A percentile compares a stretch with the other conserved stretches of the same genome.
Conservation (phyloP, 2,113 vertebrate species). For the Rallus limicola region DNA sequence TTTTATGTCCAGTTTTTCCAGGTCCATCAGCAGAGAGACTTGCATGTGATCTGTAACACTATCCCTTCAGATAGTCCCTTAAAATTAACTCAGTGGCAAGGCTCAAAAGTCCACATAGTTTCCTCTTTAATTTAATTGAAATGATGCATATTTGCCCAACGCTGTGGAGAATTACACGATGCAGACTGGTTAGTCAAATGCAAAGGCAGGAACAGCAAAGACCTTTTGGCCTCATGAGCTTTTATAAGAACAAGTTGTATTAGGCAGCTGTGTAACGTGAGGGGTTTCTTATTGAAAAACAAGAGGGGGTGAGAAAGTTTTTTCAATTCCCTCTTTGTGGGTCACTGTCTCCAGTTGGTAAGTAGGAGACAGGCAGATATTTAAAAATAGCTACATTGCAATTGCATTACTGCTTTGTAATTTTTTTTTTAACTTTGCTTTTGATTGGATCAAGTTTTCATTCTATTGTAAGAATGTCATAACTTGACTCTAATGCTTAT, state of each 20-base stretch:
- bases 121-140: slow-evolving; percentile 37
- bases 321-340: slow-evolving; percentile 2
- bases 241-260: slow-evolving; percentile 44
- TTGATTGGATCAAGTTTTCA: slow-evolving; percentile 39
- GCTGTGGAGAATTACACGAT: slow-evolving; percentile 32
- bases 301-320: slow-evolving; percentile 43
- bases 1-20: slow-evolving; percentile 19
- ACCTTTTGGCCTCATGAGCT: slow-evolving; percentile 48
- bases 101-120: slow-evolving; percentile 20
- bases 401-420: not conserved
- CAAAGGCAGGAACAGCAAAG: slow-evolving; percentile 19
- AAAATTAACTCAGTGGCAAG: slow-evolving; percentile 6
- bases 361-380: not conserved
- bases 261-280: slow-evolving; percentile 43
- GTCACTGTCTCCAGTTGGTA: not conserved
- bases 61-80: slow-evolving; percentile 29
- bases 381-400: slow-evolving; percentile 31
- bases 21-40: not conserved
- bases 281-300: slow-evolving; percentile 46
- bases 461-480: slow-evolving; percentile 30
- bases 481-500: slow-evolving; percentile 46
- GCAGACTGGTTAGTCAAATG: slow-evolving; percentile 34
- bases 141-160: slow-evolving; percentile 19
- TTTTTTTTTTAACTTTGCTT: not conserved
- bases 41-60: slow-evolving; percentile 37